Evolutionary conservation across 53 echinoderm and acorn worm species (phyloP), one percentile per base, ranked within the genome.

Genomic region (Mesocentrotus franciscanus): DNA sequence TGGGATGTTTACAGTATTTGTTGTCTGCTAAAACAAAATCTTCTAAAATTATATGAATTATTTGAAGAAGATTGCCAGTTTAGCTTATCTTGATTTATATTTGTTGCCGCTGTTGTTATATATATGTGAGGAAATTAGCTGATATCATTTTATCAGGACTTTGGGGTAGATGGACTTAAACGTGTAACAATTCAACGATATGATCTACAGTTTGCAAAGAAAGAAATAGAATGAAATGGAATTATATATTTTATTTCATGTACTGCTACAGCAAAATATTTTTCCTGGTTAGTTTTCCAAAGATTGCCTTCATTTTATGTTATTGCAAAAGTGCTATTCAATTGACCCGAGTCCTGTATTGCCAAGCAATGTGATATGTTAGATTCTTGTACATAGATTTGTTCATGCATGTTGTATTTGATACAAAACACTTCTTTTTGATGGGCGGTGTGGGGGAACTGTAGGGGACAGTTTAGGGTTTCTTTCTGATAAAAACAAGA

Each of bases 381-480:
- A 57, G 27, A n/a, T 58, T 58, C 42, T n/a, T 87, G 58, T 87
- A 58, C 58, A 87, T 87, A 87, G 87, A 15, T 57, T 57, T 26
- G 58, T 57, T 87, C n/a, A 58, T 87, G 58, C 57, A n/a, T 87
- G 58, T 87, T 87, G 87, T 87, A 87, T 87, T 24, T 11, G 13
- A 87, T 87, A 57, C 27, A 87, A 87, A 57, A 11, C 9, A n/a
- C 58, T 58, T n/a, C 8, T 26, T 87, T 87, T 56, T 36, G 2
- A 20, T 36, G 74, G 32, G 32, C 6, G 49, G 49, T 49, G 49
- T 49, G 49, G 6, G 49, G 49, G 49, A 49, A 49, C 49, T 30
- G 30, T 10, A 29, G 32, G 30, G 29, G 74, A 74, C 18, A 29
- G 49, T 49, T 74, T 29, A 24, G 68, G 74, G 32, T 0, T 8